These are phyloP conservation scores for Nyctibius bracteatus DNA, from an alignment of 2,113 vertebrate species.

Conservation along the genomic window DNA sequence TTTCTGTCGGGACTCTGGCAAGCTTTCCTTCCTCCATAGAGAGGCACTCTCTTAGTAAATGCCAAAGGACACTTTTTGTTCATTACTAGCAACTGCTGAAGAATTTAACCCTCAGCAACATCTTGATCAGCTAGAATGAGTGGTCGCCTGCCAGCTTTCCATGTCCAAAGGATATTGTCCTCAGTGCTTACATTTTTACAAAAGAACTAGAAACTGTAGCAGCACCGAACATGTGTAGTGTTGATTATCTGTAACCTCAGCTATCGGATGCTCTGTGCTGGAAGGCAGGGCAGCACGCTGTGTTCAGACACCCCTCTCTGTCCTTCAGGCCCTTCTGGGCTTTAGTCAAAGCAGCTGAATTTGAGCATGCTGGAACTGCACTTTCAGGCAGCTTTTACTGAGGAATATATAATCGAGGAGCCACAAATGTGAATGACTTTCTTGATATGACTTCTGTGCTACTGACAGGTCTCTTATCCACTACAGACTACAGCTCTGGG, in stretches of 20 bases:
- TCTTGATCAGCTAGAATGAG: not conserved
- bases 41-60: slow-evolving; percentile 64
- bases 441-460: not conserved
- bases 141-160: not conserved
- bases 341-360: not conserved
- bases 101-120: slow-evolving; percentile 26
- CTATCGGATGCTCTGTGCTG: not conserved
- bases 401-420: not conserved
- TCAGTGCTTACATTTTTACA: not conserved
- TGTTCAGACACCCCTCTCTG: not conserved
- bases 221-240: not conserved
- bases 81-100: not conserved
- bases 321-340: not conserved
- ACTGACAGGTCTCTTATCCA: not conserved
- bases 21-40: slow-evolving; percentile 57
- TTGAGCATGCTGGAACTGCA: not conserved
- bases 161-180: not conserved
- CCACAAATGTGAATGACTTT: not conserved
- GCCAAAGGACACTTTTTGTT: slow-evolving; percentile 69
- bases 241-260: not conserved
- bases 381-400: not conserved
- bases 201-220: not conserved
- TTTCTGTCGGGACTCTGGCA: slow-evolving; percentile 47
- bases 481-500: not conserved
- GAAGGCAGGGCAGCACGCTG: not conserved